Evolutionary conservation across 2,888 invertebrate genomes (phyloP).

Genomic region (Drosophila pseudotalamancana): DNA sequence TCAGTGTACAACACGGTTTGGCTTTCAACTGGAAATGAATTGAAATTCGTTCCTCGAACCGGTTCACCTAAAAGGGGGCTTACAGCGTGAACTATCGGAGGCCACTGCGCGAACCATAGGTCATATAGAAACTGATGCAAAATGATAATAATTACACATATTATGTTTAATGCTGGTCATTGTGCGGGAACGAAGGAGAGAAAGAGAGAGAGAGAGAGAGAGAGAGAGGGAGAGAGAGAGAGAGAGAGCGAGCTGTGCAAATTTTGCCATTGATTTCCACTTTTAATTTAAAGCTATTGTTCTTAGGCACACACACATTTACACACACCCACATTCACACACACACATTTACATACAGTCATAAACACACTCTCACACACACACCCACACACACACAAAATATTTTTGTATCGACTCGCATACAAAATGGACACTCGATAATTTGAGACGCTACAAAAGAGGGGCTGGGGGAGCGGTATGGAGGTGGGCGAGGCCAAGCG

Average conservation of each 20-base stretch:
- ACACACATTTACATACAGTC: too few relatives aligned
- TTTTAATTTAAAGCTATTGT: conserved; percentile 77
- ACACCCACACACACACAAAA: conserved; percentile 14
- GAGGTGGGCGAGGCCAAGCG: neutral
- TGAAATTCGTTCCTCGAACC: too few relatives aligned
- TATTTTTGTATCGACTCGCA: conserved; percentile 41
- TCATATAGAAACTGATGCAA: conserved; percentile 58
- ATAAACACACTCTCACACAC: conserved; percentile 8
- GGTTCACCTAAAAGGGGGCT: too few relatives aligned
- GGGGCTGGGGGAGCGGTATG: neutral
- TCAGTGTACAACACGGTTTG: too few relatives aligned
- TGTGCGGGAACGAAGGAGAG: conserved; percentile 6
- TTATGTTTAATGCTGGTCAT: conserved; percentile 68
- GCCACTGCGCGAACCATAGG: conserved; percentile 34
- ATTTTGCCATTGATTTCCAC: conserved; percentile 66
- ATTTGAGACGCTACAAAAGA: conserved; percentile 18
- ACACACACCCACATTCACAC: conserved; percentile 3
- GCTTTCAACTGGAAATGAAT: neutral
- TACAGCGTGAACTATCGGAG: neutral
- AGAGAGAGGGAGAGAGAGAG: neutral
- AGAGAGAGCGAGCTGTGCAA: conserved; percentile 24
- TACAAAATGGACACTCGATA: conserved; percentile 42
- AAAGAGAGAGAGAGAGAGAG: neutral
- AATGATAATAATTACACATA: conserved; percentile 79
- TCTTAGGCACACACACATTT: conserved; percentile 59